phyloP scores from a whole-genome alignment of 2,888 invertebrate genomes.

The Malthinus flaveolus region DNA sequence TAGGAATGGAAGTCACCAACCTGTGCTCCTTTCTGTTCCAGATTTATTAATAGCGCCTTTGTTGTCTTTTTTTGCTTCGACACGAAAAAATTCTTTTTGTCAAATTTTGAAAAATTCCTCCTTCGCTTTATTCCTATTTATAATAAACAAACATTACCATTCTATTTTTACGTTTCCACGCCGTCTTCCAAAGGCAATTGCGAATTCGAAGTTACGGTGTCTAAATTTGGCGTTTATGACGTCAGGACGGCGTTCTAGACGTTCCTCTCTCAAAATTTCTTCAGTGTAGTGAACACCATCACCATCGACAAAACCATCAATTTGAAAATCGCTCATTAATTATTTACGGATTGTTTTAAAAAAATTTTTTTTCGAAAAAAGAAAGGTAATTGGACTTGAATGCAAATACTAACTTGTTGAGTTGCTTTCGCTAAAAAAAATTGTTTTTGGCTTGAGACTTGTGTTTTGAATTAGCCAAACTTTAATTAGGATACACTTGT shows the following conservation, averaged over 20 bases:
- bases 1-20: slow-evolving; percentile 25
- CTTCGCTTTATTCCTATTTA: not conserved
- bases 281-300: slow-evolving; percentile 39
- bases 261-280: slow-evolving; percentile 19
- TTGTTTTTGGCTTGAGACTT: no score
- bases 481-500: no score
- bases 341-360: slow-evolving; percentile 14
- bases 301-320: slow-evolving; percentile 22
- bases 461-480: no score
- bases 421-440: no score
- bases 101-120: not conserved
- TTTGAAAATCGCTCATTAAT: not conserved
- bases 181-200: slow-evolving; percentile 9
- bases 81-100: not conserved
- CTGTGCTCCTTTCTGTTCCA: slow-evolving; percentile 6
- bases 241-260: slow-evolving; percentile 32
- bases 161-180: slow-evolving; percentile 10
- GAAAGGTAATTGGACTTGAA: not conserved
- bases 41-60: slow-evolving; percentile 15
- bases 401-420: no score
- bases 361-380: slow-evolving; percentile 21
- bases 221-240: slow-evolving; percentile 33
- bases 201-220: slow-evolving; percentile 17
- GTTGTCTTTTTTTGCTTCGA: slow-evolving; percentile 6
- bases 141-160: not conserved